Base-by-base conservation (phyloP, 2,888 invertebrate species). In the Pharmacophagus antenor region DNA sequence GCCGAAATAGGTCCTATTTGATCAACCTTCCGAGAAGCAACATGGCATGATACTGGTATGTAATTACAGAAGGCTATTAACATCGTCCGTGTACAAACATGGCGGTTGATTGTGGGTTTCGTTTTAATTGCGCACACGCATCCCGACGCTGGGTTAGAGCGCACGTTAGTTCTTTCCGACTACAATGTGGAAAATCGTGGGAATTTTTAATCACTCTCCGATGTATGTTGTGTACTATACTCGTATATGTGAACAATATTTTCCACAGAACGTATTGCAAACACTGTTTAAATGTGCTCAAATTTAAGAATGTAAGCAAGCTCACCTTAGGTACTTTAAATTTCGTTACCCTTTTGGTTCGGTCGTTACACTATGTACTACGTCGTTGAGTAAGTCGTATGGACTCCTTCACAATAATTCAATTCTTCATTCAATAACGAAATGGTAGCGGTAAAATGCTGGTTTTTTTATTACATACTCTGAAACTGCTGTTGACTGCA, bases 51-150 rank as follows among this genome's bases (percentile, higher is more conserved):
- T 84, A 78, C 83, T 83, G 83, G 80, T 86, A 83, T 88, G 88
- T 89, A 90, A 90, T 90, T 89, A 90, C 88, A 81, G 80, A 77
- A 78, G 76, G 88, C 88, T 88, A 89, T 89, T 90, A 89, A 88
- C 89, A 88, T 88, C 86, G 85, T 70, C 88, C 88, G 88, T 88
- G 88, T 89, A 89, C 89, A 89, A 90, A 90, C 90, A 90, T 90
- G 89, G 89, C 87, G 83, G 86, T 81, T 90, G 88, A 90, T 90
- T 90, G 88, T 83, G 70, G 89, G 89, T 87, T 89, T 84, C 85
- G 82, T 88, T 88, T 90, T 90, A 90, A 90, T 90, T 90, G 89
- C 88, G 86, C 88, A 84, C 85, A 84, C 88, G 88, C 88, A 90
- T 84, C 85, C 81, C 82, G 84, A 82, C 82, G 77, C 75, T 72